phyloP scores from a whole-genome alignment of 2,797 vertebrate genomes.

The Enteromius anoplus region DNA sequence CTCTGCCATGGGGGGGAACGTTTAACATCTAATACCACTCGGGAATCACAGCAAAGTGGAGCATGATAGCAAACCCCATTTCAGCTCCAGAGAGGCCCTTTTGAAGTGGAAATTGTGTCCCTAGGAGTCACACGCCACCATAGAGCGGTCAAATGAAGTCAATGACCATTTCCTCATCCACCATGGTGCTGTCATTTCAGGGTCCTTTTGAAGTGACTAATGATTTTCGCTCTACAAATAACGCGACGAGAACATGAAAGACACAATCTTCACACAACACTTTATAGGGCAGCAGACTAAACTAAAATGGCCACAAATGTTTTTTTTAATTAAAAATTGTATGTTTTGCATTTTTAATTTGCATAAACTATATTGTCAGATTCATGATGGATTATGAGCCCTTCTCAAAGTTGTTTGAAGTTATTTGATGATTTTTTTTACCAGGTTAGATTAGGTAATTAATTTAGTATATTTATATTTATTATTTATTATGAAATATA shows the following conservation, averaged over 20 bases:
- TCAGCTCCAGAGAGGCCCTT: conserved; percentile 4
- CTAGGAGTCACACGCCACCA: conserved; percentile 22
- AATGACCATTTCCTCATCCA: conserved; percentile 23
- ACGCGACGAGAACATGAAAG: not conserved
- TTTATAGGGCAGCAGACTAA: not conserved
- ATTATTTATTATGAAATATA: not conserved
- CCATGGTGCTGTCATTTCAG: conserved; percentile 23
- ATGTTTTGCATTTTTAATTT: not conserved
- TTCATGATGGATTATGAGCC: not conserved
- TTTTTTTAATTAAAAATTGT: not conserved
- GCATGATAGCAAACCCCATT: conserved; percentile 24
- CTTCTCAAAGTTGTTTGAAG: not conserved
- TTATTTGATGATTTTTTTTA: not conserved
- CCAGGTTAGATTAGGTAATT: not conserved
- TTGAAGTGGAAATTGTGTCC: conserved; percentile 44
- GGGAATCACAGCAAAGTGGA: conserved; percentile 26
- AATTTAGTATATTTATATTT: not conserved
- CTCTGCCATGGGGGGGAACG: conserved; percentile 32
- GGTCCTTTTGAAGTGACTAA: conserved; percentile 25
- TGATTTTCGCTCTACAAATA: conserved; percentile 24
- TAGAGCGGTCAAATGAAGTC: conserved; percentile 15
- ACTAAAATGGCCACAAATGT: not conserved
- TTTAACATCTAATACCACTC: conserved; percentile 37
- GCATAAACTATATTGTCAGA: not conserved
- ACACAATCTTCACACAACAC: not conserved